Base-by-base conservation (phyloP, 2,888 invertebrate genomes). In the Drosophila mimica region DNA sequence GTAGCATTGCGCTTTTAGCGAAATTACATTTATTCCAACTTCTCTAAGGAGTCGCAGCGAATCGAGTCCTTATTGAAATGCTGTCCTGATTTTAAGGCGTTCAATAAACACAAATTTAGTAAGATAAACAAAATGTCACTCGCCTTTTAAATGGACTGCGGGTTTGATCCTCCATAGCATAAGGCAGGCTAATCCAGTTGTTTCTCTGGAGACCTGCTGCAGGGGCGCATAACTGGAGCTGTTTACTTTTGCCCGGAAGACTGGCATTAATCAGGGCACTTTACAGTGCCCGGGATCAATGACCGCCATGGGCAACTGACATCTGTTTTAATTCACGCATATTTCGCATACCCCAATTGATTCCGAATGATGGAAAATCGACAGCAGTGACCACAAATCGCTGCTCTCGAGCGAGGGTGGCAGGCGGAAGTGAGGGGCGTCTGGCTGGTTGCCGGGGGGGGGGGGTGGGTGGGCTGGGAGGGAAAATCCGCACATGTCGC, bases 271-370 rank as follows among this genome's bases (percentile, higher is more conserved):
- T 86, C 80, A 71, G 70, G 70, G 80, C 74, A 74, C 80, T 86
- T 83, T 76, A 66, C 63, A 58, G 46, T 59, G n/a, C 43, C 51
- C 4, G 62, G 83, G 82, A 88, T 86, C 83, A 84, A 75, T 81
- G 77, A 70, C 82, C 82, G 70, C 75, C 75, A 48, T 53, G 54
- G 74, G 74, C 48, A 33, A 67, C 58, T 71, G 79, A 83, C 86
- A 86, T 88, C 86, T 86, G 86, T 59, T 86, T 81, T 70, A 70
- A 78, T 86, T 86, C 77, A 77, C 74, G 73, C 73, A 74, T 53
- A 71, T 69, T 80, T 75, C 71, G 73, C 82, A 74, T 56, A 77
- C 72, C 60, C 34, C 69, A 77, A 73, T 68, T 70, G 75, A 76
- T 68, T 68, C 64, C 51, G 78, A 62, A 69, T 36, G 30, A 40